A percentile compares a stretch with the other conserved stretches of the same genome.
Conservation (phyloP, 2,888 invertebrate genomes). For the Cephus rjabovi region DNA sequence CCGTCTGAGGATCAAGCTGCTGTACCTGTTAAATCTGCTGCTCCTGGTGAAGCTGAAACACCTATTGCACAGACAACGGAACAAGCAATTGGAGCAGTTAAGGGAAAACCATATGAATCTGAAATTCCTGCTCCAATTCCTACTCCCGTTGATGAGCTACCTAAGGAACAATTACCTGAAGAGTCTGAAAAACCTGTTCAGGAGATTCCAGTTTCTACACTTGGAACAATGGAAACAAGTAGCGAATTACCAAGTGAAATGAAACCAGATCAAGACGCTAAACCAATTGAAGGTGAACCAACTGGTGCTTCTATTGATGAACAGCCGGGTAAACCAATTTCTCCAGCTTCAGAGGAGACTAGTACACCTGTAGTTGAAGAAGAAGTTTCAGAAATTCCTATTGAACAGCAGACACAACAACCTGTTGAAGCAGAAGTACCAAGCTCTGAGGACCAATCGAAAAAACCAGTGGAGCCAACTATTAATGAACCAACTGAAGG, state of each 20-base stretch:
- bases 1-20: neutral
- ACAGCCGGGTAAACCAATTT: slow-evolving; percentile 9
- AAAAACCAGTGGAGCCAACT: slow-evolving; percentile 13
- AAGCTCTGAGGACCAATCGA: slow-evolving; percentile 15
- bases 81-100: slow-evolving; percentile 14
- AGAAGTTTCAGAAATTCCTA: neutral
- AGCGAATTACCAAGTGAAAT: neutral
- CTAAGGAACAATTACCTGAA: too few species aligned
- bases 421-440: slow-evolving; percentile 17
- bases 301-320: slow-evolving; percentile 9
- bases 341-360: slow-evolving; percentile 25
- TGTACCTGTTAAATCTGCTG: neutral
- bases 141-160: neutral
- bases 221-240: too few species aligned
- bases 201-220: too few species aligned
- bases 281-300: slow-evolving; percentile 7
- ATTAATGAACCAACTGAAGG: neutral
- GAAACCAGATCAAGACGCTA: slow-evolving; percentile 1
- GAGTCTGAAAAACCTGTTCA: too few species aligned
- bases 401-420: slow-evolving; percentile 21
- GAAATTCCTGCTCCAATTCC: neutral
- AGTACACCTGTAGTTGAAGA: too few species aligned
- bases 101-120: slow-evolving; percentile 21
- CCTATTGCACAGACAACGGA: slow-evolving; percentile 17
- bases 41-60: slow-evolving; percentile 17